These are phyloP conservation scores for Leucoma salicis DNA, from an alignment of 2,888 invertebrate genomes.

Conservation along the genomic window DNA sequence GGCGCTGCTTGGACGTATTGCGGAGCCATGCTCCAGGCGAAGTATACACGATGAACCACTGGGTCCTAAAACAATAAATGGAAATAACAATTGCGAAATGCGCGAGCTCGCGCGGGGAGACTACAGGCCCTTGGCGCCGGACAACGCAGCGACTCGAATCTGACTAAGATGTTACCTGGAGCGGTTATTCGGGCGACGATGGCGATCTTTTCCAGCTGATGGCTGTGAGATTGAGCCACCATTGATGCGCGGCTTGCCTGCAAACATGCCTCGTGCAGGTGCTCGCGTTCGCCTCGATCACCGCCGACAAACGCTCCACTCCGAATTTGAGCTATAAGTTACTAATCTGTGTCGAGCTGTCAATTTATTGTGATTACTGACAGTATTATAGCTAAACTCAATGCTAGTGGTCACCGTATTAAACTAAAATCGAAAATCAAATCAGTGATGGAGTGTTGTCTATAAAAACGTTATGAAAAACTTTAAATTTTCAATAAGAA, in stretches of 20 bases:
- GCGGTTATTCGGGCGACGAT: conserved; percentile 85
- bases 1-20: conserved; percentile 75
- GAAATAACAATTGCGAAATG: conserved; percentile 91
- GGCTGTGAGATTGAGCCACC: conserved; percentile 65
- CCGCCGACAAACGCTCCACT: conserved; percentile 77
- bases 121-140: conserved; percentile 76
- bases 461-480: conserved; percentile 41
- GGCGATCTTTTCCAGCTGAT: conserved; percentile 75
- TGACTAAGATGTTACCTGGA: conserved; percentile 90
- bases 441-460: conserved; percentile 43
- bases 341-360: conserved; percentile 32
- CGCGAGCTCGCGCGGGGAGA: conserved; percentile 84
- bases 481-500: conserved; percentile 39
- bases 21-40: conserved; percentile 71
- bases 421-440: conserved; percentile 43
- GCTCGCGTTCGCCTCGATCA: conserved; percentile 70
- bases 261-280: conserved; percentile 47
- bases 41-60: conserved; percentile 70
- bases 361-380: conserved; percentile 53
- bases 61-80: conserved; percentile 85
- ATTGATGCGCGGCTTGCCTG: conserved; percentile 46
- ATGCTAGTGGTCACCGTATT: conserved; percentile 46
- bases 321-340: conserved; percentile 74
- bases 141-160: conserved; percentile 83
- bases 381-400: conserved; percentile 42